Conservation (phyloP, 2,888 invertebrate species). For the Pemphredon lugubris region DNA sequence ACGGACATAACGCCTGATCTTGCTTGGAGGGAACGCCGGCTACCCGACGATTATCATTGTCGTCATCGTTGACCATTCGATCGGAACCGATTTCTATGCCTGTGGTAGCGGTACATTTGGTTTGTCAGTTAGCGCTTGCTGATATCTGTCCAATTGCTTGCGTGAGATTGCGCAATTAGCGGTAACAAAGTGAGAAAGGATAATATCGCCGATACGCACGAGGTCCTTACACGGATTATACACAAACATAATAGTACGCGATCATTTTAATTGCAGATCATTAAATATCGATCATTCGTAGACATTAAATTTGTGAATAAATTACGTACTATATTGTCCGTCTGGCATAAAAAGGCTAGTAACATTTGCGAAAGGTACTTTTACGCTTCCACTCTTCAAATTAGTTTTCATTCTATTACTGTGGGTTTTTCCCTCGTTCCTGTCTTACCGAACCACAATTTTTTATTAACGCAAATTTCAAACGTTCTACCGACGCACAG, state of each 20-base stretch:
- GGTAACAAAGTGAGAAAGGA: conserved; percentile 46
- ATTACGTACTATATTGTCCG: neutral
- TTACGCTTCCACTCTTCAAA: no score
- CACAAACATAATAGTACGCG: neutral
- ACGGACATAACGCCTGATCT: conserved; percentile 4
- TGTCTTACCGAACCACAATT: no score
- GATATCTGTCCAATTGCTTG: conserved; percentile 62
- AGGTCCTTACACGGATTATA: conserved; percentile 26
- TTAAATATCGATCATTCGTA: neutral
- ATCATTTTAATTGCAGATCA: neutral
- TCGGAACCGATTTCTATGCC: conserved; percentile 54
- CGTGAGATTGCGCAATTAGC: conserved; percentile 68
- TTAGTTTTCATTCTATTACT: no score
- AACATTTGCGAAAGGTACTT: no score
- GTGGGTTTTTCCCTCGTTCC: no score
- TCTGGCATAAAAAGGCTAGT: neutral
- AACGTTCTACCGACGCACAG: conserved; percentile 16
- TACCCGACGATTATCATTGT: conserved; percentile 25
- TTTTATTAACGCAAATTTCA: no score
- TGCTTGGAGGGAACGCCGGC: neutral
- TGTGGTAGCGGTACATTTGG: conserved; percentile 24
- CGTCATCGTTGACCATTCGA: conserved; percentile 44
- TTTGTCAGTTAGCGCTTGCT: conserved; percentile 22
- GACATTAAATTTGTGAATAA: neutral
- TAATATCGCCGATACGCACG: conserved; percentile 26